Evolutionary conservation across 2,113 vertebrate genomes (phyloP).

Genomic region (Uria aalge): DNA sequence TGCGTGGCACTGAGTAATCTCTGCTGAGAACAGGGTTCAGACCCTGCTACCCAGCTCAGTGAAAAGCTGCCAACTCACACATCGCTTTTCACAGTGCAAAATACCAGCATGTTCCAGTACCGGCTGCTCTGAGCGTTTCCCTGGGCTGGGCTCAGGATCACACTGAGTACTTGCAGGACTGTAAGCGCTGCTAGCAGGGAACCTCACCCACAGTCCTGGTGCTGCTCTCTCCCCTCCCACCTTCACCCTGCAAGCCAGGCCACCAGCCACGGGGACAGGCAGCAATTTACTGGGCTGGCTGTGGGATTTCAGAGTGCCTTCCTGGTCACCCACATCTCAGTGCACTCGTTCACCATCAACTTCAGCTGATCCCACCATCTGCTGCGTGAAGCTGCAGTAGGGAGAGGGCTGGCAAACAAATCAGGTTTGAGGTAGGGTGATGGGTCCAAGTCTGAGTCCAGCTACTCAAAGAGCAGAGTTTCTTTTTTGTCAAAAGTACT

Average conservation of each 20-base stretch:
- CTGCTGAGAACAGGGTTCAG: background rate
- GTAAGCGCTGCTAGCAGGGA: background rate
- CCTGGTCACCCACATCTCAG: background rate
- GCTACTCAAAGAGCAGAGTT: background rate
- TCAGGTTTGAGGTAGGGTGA: background rate
- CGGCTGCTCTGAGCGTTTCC: background rate
- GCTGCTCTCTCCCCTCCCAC: background rate
- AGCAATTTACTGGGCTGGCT: background rate
- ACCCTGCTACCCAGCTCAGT: background rate
- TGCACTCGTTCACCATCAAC: background rate
- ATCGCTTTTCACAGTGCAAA: rapidly evolving
- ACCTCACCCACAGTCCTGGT: background rate
- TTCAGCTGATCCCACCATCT: background rate
- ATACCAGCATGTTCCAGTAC: background rate
- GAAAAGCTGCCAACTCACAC: background rate
- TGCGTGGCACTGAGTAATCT: background rate
- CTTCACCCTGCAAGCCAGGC: background rate
- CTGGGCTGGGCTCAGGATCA: background rate
- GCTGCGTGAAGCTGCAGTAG: background rate
- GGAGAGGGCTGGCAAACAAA: background rate
- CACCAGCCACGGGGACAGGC: background rate
- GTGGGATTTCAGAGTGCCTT: background rate
- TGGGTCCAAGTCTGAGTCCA: background rate
- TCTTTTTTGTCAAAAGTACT: background rate
- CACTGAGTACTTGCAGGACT: background rate